Evolutionary conservation across 2,113 vertebrate genomes (phyloP).

Genomic region (Falcunculus frontatus): DNA sequence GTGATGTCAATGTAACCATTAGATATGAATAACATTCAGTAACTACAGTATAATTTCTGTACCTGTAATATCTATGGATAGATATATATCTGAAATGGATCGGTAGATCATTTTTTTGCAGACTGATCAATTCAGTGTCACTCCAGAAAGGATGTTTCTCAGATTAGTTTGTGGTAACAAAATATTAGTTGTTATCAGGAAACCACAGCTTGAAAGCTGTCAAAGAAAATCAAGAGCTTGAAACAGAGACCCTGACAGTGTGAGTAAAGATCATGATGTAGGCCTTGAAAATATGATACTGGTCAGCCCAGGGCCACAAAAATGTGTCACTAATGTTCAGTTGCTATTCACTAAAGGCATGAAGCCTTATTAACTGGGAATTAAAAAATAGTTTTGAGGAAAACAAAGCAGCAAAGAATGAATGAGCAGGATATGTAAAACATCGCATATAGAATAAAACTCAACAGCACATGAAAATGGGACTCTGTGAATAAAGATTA

Average conservation of each 20-base stretch:
- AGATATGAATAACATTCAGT: background rate
- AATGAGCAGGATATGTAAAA: background rate
- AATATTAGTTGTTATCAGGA: background rate
- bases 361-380: background rate
- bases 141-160: background rate
- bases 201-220: background rate
- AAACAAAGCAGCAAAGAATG: background rate
- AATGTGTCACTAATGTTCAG: background rate
- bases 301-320: background rate
- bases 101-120: background rate
- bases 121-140: background rate
- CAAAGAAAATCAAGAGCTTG: background rate
- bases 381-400: background rate
- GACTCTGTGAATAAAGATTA: background rate
- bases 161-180: background rate
- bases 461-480: background rate
- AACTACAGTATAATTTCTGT: background rate
- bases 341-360: background rate
- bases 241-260: background rate
- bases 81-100: background rate
- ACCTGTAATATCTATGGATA: background rate
- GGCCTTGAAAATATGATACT: background rate
- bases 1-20: background rate
- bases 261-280: background rate
- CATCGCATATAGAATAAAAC: background rate